Conservation (phyloP, 92 coral and sea anemone species). For the Metridium senile region DNA sequence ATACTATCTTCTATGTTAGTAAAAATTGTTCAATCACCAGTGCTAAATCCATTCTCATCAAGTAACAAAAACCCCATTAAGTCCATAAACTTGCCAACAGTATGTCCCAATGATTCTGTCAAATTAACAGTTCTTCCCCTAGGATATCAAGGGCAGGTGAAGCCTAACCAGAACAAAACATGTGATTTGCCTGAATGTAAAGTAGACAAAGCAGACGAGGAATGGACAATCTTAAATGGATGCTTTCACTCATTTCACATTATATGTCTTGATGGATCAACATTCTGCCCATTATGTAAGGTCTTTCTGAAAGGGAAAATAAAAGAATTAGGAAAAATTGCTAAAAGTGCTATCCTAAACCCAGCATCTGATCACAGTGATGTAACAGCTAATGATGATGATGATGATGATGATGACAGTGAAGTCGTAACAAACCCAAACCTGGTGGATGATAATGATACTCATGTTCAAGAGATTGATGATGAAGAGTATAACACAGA, state of each 20-base stretch:
- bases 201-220: background rate
- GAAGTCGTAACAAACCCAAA: background rate
- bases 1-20: background rate
- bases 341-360: constrained; percentile 33
- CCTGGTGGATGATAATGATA: too few relatives aligned
- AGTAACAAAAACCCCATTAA: constrained; percentile 6
- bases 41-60: too few relatives aligned
- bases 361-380: background rate
- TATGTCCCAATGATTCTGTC: constrained; percentile 19
- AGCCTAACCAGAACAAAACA: constrained; percentile 12
- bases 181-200: constrained; percentile 32
- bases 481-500: background rate
- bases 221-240: constrained; percentile 28
- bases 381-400: background rate
- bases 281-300: constrained; percentile 40
- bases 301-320: constrained; percentile 19
- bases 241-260: constrained; percentile 39
- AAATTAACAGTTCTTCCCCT: constrained; percentile 27
- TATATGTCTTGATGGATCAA: constrained; percentile 18
- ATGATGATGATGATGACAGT: background rate
- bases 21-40: too few relatives aligned
- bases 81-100: constrained; percentile 21
- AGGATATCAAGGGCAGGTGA: background rate
- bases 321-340: constrained; percentile 17
- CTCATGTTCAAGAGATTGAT: background rate